Conservation (phyloP, 2,113 vertebrate genomes). For the Anarhynchus alexandrinus region DNA sequence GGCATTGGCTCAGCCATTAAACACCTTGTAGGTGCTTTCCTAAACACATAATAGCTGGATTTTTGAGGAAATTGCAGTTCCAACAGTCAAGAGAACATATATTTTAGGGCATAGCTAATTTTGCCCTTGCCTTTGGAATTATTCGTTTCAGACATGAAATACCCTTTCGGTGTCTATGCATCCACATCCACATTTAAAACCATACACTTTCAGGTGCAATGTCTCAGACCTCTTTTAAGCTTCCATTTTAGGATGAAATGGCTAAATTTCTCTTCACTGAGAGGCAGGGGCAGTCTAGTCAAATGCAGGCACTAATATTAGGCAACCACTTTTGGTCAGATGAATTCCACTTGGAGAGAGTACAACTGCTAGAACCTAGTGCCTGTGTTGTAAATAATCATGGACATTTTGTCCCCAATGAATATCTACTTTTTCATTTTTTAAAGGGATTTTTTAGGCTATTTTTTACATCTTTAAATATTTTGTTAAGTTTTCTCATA, state of each 20-base stretch:
- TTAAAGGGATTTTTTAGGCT: not conserved
- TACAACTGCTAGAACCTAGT: not conserved
- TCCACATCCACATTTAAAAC: not conserved
- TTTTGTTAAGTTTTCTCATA: not conserved
- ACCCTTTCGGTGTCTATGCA: not conserved
- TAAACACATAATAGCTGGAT: not conserved
- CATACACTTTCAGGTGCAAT: not conserved
- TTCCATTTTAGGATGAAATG: not conserved
- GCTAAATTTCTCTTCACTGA: not conserved
- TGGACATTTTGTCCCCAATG: not conserved
- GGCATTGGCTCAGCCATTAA: constrained; percentile 13
- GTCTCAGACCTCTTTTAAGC: not conserved
- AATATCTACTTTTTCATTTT: not conserved
- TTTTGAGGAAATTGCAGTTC: not conserved
- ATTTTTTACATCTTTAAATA: not conserved
- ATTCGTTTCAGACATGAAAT: not conserved
- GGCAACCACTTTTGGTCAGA: not conserved
- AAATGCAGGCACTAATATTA: not conserved
- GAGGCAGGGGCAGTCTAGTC: not conserved
- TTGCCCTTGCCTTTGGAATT: not conserved
- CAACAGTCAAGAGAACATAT: not conserved
- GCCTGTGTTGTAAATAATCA: not conserved
- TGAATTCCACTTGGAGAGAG: not conserved
- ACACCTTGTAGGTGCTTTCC: not conserved
- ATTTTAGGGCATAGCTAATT: not conserved